Evolutionary conservation across 2,888 invertebrate genomes (phyloP).

Genomic region (Rhaphigaster nebulosa): DNA sequence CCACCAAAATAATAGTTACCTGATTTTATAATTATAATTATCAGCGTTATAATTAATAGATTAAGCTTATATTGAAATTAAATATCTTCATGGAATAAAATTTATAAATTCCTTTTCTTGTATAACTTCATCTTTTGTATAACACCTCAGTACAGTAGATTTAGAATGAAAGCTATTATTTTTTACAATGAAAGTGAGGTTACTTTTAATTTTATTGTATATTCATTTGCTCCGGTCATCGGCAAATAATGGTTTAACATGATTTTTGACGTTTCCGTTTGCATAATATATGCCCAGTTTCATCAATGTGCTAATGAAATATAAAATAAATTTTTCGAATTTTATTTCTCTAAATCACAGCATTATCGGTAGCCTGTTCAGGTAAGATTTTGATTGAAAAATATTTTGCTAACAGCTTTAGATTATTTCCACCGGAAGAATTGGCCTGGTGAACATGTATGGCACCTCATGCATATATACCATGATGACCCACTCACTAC

Average conservation of each 20-base stretch:
- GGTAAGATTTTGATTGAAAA: background rate
- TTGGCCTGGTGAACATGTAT: background rate
- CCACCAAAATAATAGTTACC: background rate
- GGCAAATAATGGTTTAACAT: too few relatives aligned
- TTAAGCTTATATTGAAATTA: background rate
- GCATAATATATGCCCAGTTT: too few relatives aligned
- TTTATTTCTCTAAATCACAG: background rate
- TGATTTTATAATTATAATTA: background rate
- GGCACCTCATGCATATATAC: background rate
- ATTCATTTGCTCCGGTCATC: too few relatives aligned
- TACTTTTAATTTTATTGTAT: too few relatives aligned
- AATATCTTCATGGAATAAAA: too few relatives aligned
- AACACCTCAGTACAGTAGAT: too few relatives aligned
- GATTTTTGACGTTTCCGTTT: too few relatives aligned
- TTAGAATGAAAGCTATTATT: too few relatives aligned
- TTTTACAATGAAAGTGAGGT: too few relatives aligned
- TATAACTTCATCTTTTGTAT: too few relatives aligned
- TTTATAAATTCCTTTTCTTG: too few relatives aligned
- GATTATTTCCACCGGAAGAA: background rate
- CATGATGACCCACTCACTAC: conserved; percentile 26
- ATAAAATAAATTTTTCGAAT: background rate
- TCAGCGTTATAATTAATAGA: background rate
- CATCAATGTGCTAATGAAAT: too few relatives aligned
- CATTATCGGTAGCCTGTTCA: background rate
- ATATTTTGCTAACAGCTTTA: background rate